Conservation (phyloP, 2,797 vertebrate species). For the Myiothlypis chrysogaster region DNA sequence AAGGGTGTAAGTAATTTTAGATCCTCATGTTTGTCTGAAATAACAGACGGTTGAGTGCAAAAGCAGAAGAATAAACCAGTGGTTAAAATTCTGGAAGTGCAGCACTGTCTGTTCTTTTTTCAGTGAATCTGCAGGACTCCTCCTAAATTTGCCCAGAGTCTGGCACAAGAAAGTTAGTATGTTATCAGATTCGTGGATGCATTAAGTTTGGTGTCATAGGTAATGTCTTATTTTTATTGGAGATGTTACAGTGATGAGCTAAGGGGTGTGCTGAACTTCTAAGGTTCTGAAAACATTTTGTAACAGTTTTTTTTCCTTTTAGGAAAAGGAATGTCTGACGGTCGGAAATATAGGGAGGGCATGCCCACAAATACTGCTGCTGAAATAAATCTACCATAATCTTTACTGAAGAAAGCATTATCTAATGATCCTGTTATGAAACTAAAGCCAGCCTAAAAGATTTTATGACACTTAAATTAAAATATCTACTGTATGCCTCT, state of each 20-base stretch:
- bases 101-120: slow-evolving; percentile 43
- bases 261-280: not conserved
- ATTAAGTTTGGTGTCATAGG: slow-evolving; percentile 54
- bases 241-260: slow-evolving; percentile 44
- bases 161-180: not conserved
- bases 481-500: slow-evolving; percentile 6
- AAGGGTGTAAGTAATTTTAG: slow-evolving; percentile 41
- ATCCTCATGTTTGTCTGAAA: slow-evolving; percentile 55
- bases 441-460: slow-evolving; percentile 21
- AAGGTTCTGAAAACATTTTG: not conserved
- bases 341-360: not conserved
- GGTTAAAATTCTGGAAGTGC: slow-evolving; percentile 68
- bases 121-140: slow-evolving; percentile 19
- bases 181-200: slow-evolving; percentile 10
- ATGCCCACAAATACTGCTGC: not conserved
- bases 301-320: not conserved
- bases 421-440: slow-evolving; percentile 40
- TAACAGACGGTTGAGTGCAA: not conserved
- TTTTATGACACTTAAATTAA: slow-evolving; percentile 56
- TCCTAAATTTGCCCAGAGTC: not conserved
- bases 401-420: not conserved
- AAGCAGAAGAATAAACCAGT: slow-evolving; percentile 47
- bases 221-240: slow-evolving; percentile 65
- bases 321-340: not conserved
- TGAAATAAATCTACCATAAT: not conserved